Conservation (phyloP, 2,113 vertebrate genomes). For the Calidris pygmaea region DNA sequence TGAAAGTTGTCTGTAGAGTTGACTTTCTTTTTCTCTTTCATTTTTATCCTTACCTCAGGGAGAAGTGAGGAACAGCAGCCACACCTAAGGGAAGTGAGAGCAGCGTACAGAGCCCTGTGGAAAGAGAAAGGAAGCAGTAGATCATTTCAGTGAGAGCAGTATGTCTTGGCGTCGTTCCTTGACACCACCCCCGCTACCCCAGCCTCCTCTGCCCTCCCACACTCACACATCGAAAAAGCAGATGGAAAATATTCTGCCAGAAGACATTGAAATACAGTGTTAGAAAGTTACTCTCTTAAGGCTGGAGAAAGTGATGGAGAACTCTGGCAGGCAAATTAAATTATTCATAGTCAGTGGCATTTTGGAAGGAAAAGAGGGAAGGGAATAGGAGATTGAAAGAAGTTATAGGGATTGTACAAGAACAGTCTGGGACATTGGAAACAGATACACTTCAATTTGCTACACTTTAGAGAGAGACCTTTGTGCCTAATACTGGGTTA, state of each 20-base stretch:
- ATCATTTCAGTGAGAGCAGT: slow-evolving; percentile 29
- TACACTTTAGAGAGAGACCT: neutral
- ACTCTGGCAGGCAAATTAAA: slow-evolving; percentile 47
- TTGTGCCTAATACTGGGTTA: neutral
- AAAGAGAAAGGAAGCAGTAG: slow-evolving; percentile 38
- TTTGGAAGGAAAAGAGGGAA: slow-evolving; percentile 38
- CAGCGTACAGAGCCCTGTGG: neutral
- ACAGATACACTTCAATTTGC: neutral
- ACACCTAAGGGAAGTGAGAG: neutral
- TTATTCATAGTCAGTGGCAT: slow-evolving; percentile 67
- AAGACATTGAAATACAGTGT: slow-evolving; percentile 57
- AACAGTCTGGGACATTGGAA: slow-evolving; percentile 42
- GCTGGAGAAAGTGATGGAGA: slow-evolving; percentile 64
- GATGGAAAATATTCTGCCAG: slow-evolving; percentile 70
- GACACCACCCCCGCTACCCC: slow-evolving; percentile 28
- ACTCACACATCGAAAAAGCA: slow-evolving; percentile 60
- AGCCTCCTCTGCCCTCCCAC: slow-evolving; percentile 58
- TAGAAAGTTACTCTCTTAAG: slow-evolving; percentile 58
- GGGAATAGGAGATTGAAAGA: slow-evolving; percentile 33
- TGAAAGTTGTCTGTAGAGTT: neutral
- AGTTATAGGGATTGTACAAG: slow-evolving; percentile 20
- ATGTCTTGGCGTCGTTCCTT: slow-evolving; percentile 36
- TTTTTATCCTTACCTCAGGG: neutral
- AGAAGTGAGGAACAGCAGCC: slow-evolving; percentile 23
- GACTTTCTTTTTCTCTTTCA: neutral